Base-by-base conservation (phyloP, 2,888 invertebrate genomes). In the Sthenelais limicola region DNA sequence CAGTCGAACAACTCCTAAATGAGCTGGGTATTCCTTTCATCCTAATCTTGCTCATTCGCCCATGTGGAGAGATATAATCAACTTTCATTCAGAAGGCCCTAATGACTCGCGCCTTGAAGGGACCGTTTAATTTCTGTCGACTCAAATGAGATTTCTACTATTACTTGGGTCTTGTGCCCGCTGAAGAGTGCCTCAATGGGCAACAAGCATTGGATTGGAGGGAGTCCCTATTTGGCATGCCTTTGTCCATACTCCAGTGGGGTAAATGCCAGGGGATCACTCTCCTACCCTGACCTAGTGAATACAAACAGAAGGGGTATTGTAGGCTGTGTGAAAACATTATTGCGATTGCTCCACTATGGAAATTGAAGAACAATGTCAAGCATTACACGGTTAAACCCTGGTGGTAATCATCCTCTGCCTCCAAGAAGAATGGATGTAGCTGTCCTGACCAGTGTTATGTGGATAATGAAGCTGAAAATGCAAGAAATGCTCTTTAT, bases 31-130 rank as follows among this genome's bases (percentile, higher is more conserved):
- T 26, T 32, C 30, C 56, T 56, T 56, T 56, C 56, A 56, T 56
- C 56, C 30, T 56, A 32, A 56, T 56, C 56, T 32, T 56, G 56
- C 33, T 56, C 56, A 56, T 56, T 56, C 56, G 33, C 33, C 56
- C 18, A 32, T 18, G 3, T 15, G 56, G 56, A 24, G 32, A 56
- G 56, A 56, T 56, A 56, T 56, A 56, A 56, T 56, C 56, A 56
- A 56, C 56, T 56, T 56, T 56, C 56, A n/a, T 33, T 56, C 32
- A 56, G 18, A 33, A 56, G 56, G 30, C 30, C 56, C 56, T 56
- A 56, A 56, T 56, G 56, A 56, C 32, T 56, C 56, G 32, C 56
- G 56, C 30, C 56, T 56, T 56, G 56, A 56, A 56, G 56, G 33
- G 56, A 32, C 56, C 56, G 56, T 56, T 56, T 56, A 56, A 56